A percentile compares a stretch with the other conserved stretches of the same genome.
These are phyloP conservation scores for Plemyria rubiginata DNA, from an alignment of 2,888 invertebrate species.

Conservation along the genomic window DNA sequence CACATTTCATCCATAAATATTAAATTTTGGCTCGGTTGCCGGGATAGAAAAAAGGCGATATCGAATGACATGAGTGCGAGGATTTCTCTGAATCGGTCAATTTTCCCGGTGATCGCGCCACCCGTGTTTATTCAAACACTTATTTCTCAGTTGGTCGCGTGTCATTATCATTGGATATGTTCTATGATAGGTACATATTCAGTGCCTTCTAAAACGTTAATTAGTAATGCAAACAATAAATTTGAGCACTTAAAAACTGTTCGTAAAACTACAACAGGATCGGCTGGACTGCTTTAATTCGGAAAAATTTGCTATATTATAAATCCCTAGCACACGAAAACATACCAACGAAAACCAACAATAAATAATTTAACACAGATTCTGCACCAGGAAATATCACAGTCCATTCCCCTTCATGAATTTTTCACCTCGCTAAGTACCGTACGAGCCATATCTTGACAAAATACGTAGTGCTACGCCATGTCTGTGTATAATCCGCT, in stretches of 20 bases:
- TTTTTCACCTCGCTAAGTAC: slow-evolving; percentile 36
- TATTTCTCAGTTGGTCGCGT: slow-evolving; percentile 75
- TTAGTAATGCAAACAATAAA: too few relatives aligned
- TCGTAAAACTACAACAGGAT: background rate
- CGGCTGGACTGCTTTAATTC: background rate
- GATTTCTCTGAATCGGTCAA: slow-evolving; percentile 82
- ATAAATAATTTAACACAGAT: background rate
- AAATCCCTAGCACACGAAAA: background rate
- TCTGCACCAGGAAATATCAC: background rate
- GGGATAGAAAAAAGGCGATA: slow-evolving; percentile 78
- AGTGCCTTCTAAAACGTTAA: too few relatives aligned
- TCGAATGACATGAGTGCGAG: slow-evolving; percentile 75
- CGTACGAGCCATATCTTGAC: slow-evolving; percentile 50
- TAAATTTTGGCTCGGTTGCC: slow-evolving; percentile 78
- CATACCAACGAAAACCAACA: background rate
- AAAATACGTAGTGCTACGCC: slow-evolving; percentile 49
- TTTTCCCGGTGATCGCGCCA: slow-evolving; percentile 79
- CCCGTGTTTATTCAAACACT: slow-evolving; percentile 81
- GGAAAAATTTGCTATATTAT: background rate
- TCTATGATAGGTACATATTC: too few relatives aligned
- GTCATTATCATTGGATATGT: slow-evolving; percentile 42
- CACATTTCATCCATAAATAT: slow-evolving; percentile 84
- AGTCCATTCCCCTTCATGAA: slow-evolving; percentile 31
- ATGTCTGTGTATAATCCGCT: slow-evolving; percentile 59
- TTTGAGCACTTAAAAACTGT: background rate